Evolutionary conservation across 2,888 invertebrate genomes (phyloP).

Genomic region (Elegia similella): DNA sequence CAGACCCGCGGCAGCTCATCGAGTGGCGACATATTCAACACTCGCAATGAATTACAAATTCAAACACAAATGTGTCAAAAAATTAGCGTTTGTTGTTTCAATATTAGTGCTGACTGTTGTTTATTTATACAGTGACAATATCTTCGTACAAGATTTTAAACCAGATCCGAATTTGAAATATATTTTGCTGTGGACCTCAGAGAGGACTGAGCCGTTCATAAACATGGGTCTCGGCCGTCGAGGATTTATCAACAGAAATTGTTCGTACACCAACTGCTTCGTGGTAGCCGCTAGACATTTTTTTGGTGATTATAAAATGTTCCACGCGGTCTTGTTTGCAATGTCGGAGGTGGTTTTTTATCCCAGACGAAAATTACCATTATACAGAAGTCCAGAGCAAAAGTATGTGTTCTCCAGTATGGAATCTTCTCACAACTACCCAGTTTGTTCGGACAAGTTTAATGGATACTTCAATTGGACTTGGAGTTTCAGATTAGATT

Average conservation of each 20-base stretch:
- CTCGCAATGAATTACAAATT: not conserved
- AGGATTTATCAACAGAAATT: slow-evolving; percentile 43
- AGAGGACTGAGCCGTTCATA: slow-evolving; percentile 40
- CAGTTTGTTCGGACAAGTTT: slow-evolving; percentile 34
- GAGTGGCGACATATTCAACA: not conserved
- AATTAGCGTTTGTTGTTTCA: not conserved
- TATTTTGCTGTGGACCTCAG: slow-evolving; percentile 52
- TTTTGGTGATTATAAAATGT: slow-evolving; percentile 32
- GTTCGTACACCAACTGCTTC: slow-evolving; percentile 41
- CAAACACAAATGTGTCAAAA: not conserved
- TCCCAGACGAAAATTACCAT: slow-evolving; percentile 24
- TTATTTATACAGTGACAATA: not conserved
- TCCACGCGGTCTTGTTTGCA: slow-evolving; percentile 43
- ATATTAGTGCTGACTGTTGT: not conserved
- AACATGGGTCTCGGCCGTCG: slow-evolving; percentile 41
- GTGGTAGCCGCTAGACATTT: slow-evolving; percentile 35
- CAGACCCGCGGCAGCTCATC: no score
- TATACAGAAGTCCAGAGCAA: slow-evolving; percentile 34
- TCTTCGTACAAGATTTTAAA: not conserved
- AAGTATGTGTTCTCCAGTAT: slow-evolving; percentile 43
- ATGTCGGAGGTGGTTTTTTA: slow-evolving; percentile 36
- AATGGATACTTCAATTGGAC: slow-evolving; percentile 54
- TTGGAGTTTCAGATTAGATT: slow-evolving; percentile 51
- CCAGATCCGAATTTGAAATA: slow-evolving; percentile 36
- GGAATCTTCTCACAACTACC: slow-evolving; percentile 48